Evolutionary conservation across 2,888 invertebrate genomes (phyloP).

Genomic region (Drosophila neotestacea): DNA sequence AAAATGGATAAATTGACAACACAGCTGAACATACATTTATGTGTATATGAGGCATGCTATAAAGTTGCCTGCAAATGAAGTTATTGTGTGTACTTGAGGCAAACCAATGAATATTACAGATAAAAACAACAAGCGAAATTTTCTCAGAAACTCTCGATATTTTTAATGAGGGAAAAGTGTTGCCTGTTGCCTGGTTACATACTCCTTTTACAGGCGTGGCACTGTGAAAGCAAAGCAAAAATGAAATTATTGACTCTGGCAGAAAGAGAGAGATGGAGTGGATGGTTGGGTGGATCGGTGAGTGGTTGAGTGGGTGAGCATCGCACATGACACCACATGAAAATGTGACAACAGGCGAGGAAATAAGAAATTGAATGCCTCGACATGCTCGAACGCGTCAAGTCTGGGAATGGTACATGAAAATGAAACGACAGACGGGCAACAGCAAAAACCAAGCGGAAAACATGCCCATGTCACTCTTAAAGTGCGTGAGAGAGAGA

Average conservation of each 20-base stretch:
- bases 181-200: constrained; percentile 25
- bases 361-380: constrained; percentile 70
- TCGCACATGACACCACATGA: constrained; percentile 61
- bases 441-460: constrained; percentile 36
- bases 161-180: constrained; percentile 26
- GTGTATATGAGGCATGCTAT: constrained; percentile 24
- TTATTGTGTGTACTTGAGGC: constrained; percentile 42
- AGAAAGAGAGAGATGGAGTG: not conserved
- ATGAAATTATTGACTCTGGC: constrained; percentile 45
- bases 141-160: constrained; percentile 18
- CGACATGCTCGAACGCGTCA: constrained; percentile 60
- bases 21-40: not conserved
- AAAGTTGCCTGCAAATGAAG: constrained; percentile 56
- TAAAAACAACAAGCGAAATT: constrained; percentile 5
- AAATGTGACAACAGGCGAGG: constrained; percentile 66
- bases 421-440: constrained; percentile 44
- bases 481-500: not conserved
- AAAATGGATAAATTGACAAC: too few species aligned
- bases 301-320: not conserved
- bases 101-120: constrained; percentile 8
- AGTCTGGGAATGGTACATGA: constrained; percentile 47
- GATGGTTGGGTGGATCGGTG: not conserved
- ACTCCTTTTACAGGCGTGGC: constrained; percentile 16
- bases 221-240: constrained; percentile 29
- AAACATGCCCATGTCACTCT: constrained; percentile 48